phyloP scores from a whole-genome alignment of 2,797 vertebrate genomes.

The Botia kubotai region DNA sequence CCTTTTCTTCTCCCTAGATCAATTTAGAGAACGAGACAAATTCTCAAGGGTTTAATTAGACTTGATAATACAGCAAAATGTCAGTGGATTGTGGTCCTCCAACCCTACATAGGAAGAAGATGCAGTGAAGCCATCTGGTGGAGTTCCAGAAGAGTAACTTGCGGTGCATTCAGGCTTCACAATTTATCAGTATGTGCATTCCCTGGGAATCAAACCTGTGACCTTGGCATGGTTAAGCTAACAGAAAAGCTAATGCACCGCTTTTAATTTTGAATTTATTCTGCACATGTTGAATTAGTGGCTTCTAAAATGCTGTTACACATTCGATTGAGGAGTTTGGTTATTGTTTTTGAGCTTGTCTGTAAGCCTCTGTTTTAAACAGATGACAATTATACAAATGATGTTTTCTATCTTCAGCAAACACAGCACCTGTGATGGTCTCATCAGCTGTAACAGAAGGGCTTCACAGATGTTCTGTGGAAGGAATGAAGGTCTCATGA shows the following conservation, averaged over 20 bases:
- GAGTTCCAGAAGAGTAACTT: not conserved
- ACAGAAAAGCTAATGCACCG: no score
- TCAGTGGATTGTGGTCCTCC: constrained; percentile 20
- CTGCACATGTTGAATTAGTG: no score
- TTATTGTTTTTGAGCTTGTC: no score
- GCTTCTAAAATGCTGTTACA: no score
- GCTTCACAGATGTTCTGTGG: constrained; percentile 58
- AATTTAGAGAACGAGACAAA: constrained; percentile 37
- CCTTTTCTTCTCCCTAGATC: constrained; percentile 26
- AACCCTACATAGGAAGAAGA: not conserved
- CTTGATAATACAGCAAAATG: constrained; percentile 28
- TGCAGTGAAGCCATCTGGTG: constrained; percentile 20
- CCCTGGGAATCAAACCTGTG: no score
- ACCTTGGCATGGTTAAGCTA: no score
- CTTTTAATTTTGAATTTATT: no score
- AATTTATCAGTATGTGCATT: no score
- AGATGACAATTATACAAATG: not conserved
- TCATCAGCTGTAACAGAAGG: constrained; percentile 62
- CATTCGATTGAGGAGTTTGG: no score
- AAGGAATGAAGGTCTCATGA: constrained; percentile 53
- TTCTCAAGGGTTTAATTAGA: constrained; percentile 58
- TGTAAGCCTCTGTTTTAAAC: not conserved
- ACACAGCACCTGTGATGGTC: constrained; percentile 44
- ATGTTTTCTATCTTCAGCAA: constrained; percentile 2
- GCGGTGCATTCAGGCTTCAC: no score